Conservation (phyloP, 64 coral and sea anemone genomes). For the Stichodactyla mertensii region DNA sequence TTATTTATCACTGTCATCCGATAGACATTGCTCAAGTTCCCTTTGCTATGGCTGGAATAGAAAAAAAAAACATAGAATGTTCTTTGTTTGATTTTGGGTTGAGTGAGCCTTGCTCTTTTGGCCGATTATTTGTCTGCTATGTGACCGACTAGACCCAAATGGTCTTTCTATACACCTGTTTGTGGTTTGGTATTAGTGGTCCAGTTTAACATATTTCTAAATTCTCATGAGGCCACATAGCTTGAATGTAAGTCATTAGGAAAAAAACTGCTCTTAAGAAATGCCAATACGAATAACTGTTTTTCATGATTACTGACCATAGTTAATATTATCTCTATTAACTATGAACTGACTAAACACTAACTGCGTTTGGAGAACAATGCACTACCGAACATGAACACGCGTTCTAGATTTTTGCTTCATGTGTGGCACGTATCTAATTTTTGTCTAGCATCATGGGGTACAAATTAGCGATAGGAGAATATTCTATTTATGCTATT, state of each 20-base stretch:
- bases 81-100: slow-evolving; percentile 1
- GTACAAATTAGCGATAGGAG: neutral
- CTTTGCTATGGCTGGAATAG: neutral
- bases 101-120: neutral
- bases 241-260: neutral
- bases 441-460: neutral
- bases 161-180: neutral
- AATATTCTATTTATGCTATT: neutral
- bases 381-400: neutral
- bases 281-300: neutral
- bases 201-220: neutral
- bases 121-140: neutral
- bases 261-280: neutral
- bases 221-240: neutral
- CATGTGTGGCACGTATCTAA: too few species aligned
- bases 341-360: too few species aligned
- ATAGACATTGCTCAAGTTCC: neutral
- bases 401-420: neutral
- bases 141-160: neutral
- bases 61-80: neutral
- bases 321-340: too few species aligned
- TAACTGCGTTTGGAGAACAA: neutral
- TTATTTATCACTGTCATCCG: neutral
- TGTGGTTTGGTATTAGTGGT: neutral
- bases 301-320: neutral